Percentiles rank a stretch among this genome's conserved stretches.
These are phyloP conservation scores for Mormyrus lacerda DNA, from an alignment of 2,113 vertebrate species.

Conservation along the genomic window DNA sequence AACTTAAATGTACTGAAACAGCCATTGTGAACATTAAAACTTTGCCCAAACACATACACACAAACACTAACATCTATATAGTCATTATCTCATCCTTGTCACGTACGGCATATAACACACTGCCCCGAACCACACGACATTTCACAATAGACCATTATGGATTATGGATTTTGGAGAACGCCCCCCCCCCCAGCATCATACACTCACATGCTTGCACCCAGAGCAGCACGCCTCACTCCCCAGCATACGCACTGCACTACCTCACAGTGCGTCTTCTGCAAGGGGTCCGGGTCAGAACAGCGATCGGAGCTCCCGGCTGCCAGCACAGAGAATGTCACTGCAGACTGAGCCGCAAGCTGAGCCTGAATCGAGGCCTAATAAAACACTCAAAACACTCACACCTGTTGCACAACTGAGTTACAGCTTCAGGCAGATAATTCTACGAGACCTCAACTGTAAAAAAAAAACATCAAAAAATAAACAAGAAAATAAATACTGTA, in stretches of 20 bases:
- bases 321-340: neutral
- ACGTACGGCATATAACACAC: neutral
- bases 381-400: neutral
- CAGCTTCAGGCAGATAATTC: neutral
- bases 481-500: neutral
- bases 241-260: neutral
- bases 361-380: neutral
- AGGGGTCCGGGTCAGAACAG: neutral
- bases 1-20: conserved; percentile 9
- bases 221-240: neutral
- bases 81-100: neutral
- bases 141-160: neutral
- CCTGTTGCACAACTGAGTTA: neutral
- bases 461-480: neutral
- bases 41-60: neutral
- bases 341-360: neutral
- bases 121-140: neutral
- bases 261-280: neutral
- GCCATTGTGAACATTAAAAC: neutral
- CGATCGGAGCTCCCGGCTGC: neutral
- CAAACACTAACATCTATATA: neutral
- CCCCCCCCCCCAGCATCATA: neutral
- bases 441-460: neutral
- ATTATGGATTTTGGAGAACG: neutral
- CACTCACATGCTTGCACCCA: neutral